A percentile compares a stretch with the other conserved stretches of the same genome.
Conservation (phyloP, 2,113 vertebrate species). For the Chlorodrepanis virens region DNA sequence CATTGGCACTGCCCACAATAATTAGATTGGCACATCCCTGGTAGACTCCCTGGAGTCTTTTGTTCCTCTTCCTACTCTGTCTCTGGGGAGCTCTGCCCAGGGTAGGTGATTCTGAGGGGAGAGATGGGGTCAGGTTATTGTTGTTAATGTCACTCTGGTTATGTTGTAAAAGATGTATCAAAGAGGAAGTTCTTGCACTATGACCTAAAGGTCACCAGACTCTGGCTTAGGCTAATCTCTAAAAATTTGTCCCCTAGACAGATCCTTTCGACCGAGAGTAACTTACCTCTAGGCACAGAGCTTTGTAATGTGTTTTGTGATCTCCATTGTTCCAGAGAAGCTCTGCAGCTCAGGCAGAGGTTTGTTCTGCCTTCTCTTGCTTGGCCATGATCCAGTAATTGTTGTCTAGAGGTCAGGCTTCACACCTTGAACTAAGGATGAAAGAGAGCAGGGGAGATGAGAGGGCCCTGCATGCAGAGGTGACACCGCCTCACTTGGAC, state of each 20-base stretch:
- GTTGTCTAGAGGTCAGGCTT: neutral
- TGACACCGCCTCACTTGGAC: neutral
- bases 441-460: neutral
- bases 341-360: neutral
- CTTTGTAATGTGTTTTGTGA: neutral
- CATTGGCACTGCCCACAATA: neutral
- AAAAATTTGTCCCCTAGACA: neutral
- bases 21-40: slow-evolving; percentile 22
- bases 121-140: slow-evolving; percentile 32
- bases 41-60: slow-evolving; percentile 24
- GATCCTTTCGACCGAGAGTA: slow-evolving; percentile 6
- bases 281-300: slow-evolving; percentile 18
- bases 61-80: neutral
- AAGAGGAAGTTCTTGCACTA: slow-evolving; percentile 54
- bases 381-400: neutral
- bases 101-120: slow-evolving; percentile 2
- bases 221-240: slow-evolving; percentile 58
- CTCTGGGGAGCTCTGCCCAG: neutral
- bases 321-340: neutral
- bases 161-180: slow-evolving; percentile 33
- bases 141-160: slow-evolving; percentile 45
- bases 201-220: slow-evolving; percentile 53
- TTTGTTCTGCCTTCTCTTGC: neutral
- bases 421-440: neutral
- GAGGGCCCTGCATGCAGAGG: neutral